phyloP scores from a whole-genome alignment of 2,888 invertebrate genomes.

The Lissonota sp. region DNA sequence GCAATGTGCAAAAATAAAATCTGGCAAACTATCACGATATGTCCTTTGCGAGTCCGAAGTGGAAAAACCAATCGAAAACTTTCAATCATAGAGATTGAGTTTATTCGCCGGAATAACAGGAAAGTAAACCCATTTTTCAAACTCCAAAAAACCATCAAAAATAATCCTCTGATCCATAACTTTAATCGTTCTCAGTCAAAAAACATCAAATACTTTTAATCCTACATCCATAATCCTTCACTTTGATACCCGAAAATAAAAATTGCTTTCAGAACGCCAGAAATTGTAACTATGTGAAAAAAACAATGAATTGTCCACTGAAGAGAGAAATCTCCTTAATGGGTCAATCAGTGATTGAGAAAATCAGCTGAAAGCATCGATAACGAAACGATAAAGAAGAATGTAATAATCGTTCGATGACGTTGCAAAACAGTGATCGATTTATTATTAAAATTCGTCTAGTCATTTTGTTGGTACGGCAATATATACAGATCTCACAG shows the following conservation, averaged over 20 bases:
- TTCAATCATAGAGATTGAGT: not conserved
- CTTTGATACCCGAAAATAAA: no score
- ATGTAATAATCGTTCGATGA: not conserved
- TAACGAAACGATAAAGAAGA: not conserved
- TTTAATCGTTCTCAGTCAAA: no score
- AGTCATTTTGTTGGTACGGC: slow-evolving; percentile 5
- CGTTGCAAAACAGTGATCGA: not conserved
- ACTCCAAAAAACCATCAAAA: not conserved
- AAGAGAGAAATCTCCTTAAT: no score
- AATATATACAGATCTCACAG: slow-evolving; percentile 20
- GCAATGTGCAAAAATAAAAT: not conserved
- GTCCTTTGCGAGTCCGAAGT: not conserved
- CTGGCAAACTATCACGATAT: not conserved
- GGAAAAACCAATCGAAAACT: not conserved
- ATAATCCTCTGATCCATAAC: not conserved
- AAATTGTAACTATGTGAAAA: no score
- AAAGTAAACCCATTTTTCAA: not conserved
- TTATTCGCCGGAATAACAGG: not conserved
- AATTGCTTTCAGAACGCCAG: no score
- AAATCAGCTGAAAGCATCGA: no score
- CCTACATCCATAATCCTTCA: no score
- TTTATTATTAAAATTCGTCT: slow-evolving; percentile 21
- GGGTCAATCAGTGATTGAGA: no score
- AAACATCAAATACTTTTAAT: no score
- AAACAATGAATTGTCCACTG: no score